phyloP scores from a whole-genome alignment of 2,797 vertebrate species.

The Dipus sagitta region DNA sequence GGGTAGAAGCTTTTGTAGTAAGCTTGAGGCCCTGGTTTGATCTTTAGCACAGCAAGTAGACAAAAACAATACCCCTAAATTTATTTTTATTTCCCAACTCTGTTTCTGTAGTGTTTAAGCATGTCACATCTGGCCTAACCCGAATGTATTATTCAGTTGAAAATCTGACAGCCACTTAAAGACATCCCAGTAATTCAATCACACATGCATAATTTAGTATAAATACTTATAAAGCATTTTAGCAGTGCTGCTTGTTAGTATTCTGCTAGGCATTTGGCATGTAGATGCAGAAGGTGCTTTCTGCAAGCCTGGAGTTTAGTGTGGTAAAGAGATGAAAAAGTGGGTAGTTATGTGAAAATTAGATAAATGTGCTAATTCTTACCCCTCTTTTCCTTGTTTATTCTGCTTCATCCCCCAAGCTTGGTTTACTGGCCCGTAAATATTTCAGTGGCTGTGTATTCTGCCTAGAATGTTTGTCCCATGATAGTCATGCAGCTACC shows the following conservation, averaged over 20 bases:
- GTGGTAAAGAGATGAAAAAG: neutral
- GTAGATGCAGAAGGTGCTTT: neutral
- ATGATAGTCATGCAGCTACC: neutral
- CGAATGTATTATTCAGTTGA: conserved; percentile 17
- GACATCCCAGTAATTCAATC: conserved; percentile 30
- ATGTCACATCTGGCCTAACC: neutral
- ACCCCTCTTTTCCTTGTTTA: neutral
- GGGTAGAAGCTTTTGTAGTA: neutral
- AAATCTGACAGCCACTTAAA: conserved; percentile 23
- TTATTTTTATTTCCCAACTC: neutral
- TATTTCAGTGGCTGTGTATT: neutral
- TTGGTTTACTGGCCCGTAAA: neutral
- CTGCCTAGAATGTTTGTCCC: neutral
- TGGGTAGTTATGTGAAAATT: neutral
- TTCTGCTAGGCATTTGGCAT: neutral
- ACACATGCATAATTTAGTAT: neutral
- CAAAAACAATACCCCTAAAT: neutral
- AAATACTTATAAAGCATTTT: conserved; percentile 35
- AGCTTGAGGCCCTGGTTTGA: neutral
- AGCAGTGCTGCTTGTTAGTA: neutral
- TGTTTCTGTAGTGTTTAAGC: neutral
- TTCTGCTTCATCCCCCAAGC: neutral
- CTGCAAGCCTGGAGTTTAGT: neutral
- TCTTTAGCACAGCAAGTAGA: neutral
- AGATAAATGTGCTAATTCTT: neutral